Evolutionary conservation across 2,888 invertebrate species (phyloP).

Genomic region (Lasius fuliginosus): DNA sequence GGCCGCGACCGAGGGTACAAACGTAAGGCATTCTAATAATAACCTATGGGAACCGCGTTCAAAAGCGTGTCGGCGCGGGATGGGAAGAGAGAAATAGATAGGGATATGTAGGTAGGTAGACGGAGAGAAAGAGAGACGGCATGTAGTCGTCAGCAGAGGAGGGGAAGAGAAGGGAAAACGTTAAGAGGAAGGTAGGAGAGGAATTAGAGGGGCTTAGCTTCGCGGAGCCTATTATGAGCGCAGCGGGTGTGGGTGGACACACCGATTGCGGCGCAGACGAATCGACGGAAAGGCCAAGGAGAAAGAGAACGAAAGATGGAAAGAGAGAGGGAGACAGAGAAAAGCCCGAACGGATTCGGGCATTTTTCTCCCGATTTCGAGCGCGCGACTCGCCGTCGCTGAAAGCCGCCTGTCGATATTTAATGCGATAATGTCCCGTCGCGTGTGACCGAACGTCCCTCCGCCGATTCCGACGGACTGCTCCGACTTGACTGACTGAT

Average conservation of each 20-base stretch:
- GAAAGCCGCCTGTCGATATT: slow-evolving; percentile 85
- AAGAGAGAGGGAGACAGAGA: slow-evolving; percentile 41
- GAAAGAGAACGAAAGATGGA: slow-evolving; percentile 53
- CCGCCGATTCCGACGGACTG: slow-evolving; percentile 58
- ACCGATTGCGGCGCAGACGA: slow-evolving; percentile 69
- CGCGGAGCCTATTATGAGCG: slow-evolving; percentile 83
- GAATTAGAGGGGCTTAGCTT: slow-evolving; percentile 82
- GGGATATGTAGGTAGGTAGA: slow-evolving; percentile 57
- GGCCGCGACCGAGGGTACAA: slow-evolving; percentile 78
- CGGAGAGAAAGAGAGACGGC: slow-evolving; percentile 46
- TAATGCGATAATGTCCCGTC: slow-evolving; percentile 84
- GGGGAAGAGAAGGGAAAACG: slow-evolving; percentile 58
- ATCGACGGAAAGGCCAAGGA: slow-evolving; percentile 30
- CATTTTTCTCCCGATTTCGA: slow-evolving; percentile 80
- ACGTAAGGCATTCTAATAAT: slow-evolving; percentile 84
- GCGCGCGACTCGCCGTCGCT: slow-evolving; percentile 72
- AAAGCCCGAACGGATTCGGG: slow-evolving; percentile 67
- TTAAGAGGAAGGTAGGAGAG: slow-evolving; percentile 74
- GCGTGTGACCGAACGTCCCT: slow-evolving; percentile 81
- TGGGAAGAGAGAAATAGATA: slow-evolving; percentile 53
- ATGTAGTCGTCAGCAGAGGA: slow-evolving; percentile 50
- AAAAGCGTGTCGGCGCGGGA: slow-evolving; percentile 72
- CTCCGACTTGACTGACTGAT: slow-evolving; percentile 74
- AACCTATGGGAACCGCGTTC: slow-evolving; percentile 84
- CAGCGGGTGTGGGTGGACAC: slow-evolving; percentile 81